These are phyloP conservation scores for Lanius collurio DNA, from an alignment of 2,113 vertebrate species.

Conservation along the genomic window DNA sequence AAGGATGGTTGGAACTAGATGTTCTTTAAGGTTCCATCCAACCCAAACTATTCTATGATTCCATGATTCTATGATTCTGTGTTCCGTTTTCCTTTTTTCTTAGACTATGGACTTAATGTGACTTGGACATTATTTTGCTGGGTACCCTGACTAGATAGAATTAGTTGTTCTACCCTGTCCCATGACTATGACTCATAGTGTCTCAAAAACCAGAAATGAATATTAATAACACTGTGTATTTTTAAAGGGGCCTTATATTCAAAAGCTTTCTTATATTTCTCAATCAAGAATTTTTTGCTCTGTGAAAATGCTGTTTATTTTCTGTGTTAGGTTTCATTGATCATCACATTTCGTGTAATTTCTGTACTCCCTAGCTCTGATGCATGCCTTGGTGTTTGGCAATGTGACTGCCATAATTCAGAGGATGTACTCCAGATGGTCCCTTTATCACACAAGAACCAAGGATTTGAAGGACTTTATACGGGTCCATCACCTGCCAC, in stretches of 20 bases:
- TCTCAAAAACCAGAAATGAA: neutral
- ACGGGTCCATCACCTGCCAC: conserved; percentile 94
- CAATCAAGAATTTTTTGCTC: neutral
- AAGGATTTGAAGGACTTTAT: conserved; percentile 99
- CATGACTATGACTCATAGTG: neutral
- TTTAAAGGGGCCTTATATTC: neutral
- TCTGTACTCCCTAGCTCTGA: conserved; percentile 81
- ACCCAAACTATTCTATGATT: neutral
- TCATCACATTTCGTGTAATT: neutral
- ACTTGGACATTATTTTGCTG: neutral
- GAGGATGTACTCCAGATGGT: conserved; percentile 98
- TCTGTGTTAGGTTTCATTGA: neutral
- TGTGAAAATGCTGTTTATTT: neutral
- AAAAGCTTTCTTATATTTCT: neutral
- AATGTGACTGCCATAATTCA: conserved; percentile 99
- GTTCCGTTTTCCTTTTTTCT: neutral
- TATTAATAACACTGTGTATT: neutral
- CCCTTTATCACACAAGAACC: conserved; percentile 95
- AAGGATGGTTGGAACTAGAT: neutral
- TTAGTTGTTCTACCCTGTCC: neutral
- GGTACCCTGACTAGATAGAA: neutral
- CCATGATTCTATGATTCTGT: neutral
- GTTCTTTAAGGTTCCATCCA: neutral
- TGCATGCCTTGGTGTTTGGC: conserved; percentile 97
- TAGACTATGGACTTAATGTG: neutral